These are phyloP conservation scores for Dermolepida albohirtum DNA, from an alignment of 2,888 invertebrate genomes.

Conservation along the genomic window DNA sequence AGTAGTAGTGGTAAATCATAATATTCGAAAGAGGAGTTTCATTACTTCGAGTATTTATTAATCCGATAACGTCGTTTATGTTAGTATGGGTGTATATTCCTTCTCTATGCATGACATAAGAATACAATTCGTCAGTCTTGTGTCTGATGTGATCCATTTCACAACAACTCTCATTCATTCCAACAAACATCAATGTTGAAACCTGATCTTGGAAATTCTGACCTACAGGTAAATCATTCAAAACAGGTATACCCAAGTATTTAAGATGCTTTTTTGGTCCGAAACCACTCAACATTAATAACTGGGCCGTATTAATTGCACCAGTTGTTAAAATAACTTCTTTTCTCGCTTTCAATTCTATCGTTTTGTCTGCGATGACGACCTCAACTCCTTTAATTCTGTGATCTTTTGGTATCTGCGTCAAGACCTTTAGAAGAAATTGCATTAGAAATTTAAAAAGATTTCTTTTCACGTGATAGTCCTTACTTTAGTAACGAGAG, in stretches of 20 bases:
- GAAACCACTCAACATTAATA: conserved; percentile 73
- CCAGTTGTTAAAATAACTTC: conserved; percentile 74
- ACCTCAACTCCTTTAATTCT: conserved; percentile 64
- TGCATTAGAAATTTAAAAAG: too few relatives aligned
- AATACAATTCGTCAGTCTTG: conserved; percentile 56
- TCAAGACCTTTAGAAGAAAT: conserved; percentile 65
- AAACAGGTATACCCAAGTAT: conserved; percentile 55
- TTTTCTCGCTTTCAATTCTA: conserved; percentile 63
- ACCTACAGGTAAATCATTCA: conserved; percentile 54
- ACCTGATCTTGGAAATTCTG: conserved; percentile 65
- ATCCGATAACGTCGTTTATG: conserved; percentile 66
- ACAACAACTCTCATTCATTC: conserved; percentile 39
- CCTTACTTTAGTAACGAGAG: conserved; percentile 73
- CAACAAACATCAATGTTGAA: conserved; percentile 49
- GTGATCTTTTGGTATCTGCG: conserved; percentile 64
- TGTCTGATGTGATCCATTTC: conserved; percentile 14
- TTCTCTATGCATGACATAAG: conserved; percentile 67
- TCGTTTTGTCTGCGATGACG: conserved; percentile 50
- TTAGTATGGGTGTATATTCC: conserved; percentile 65
- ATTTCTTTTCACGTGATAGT: too few relatives aligned
- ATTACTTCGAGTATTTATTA: conserved; percentile 64
- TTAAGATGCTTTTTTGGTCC: conserved; percentile 63
- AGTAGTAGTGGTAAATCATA: conserved; percentile 52
- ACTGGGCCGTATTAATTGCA: conserved; percentile 72
- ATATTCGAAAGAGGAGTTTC: conserved; percentile 58